Conservation (phyloP, 1,140 invertebrate species). For the Drosophila tropicalis region DNA sequence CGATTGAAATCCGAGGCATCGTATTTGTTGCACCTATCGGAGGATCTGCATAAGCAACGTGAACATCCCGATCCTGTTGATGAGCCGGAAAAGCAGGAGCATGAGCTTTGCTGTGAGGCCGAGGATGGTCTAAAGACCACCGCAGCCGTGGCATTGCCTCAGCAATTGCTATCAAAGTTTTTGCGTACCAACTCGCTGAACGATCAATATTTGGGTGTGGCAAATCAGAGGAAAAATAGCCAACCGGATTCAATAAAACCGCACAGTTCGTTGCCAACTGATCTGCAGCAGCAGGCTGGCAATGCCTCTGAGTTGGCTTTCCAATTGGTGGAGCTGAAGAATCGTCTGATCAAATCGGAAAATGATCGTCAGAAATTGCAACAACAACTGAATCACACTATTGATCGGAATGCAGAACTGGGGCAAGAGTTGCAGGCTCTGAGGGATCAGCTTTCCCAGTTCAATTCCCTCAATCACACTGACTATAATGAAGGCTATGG, state of each 20-base stretch:
- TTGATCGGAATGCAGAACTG: slow-evolving; percentile 85
- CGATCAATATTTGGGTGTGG: slow-evolving; percentile 71
- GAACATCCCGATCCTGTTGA: slow-evolving; percentile 35
- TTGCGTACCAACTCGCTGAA: slow-evolving; percentile 71
- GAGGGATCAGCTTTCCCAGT: slow-evolving; percentile 84
- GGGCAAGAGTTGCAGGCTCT: slow-evolving; percentile 84
- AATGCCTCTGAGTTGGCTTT: slow-evolving; percentile 77
- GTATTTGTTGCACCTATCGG: slow-evolving; percentile 86
- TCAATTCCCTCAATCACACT: slow-evolving; percentile 84
- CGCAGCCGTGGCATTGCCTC: slow-evolving; percentile 26
- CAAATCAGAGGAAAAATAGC: slow-evolving; percentile 49
- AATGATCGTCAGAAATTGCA: slow-evolving; percentile 85
- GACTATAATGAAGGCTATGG: slow-evolving; percentile 86
- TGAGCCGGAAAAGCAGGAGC: slow-evolving; percentile 73
- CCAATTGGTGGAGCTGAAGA: slow-evolving; percentile 84
- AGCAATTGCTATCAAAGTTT: slow-evolving; percentile 52
- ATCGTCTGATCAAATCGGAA: slow-evolving; percentile 84
- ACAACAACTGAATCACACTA: slow-evolving; percentile 84
- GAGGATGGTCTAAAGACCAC: slow-evolving; percentile 72
- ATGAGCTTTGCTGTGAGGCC: slow-evolving; percentile 70
- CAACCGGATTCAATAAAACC: slow-evolving; percentile 44
- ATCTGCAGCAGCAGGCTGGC: slow-evolving; percentile 62
- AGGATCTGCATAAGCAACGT: slow-evolving; percentile 68
- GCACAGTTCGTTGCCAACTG: slow-evolving; percentile 65
- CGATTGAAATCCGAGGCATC: slow-evolving; percentile 87